phyloP scores from a whole-genome alignment of 1,140 invertebrate genomes.

The Penaeus japonicus region DNA sequence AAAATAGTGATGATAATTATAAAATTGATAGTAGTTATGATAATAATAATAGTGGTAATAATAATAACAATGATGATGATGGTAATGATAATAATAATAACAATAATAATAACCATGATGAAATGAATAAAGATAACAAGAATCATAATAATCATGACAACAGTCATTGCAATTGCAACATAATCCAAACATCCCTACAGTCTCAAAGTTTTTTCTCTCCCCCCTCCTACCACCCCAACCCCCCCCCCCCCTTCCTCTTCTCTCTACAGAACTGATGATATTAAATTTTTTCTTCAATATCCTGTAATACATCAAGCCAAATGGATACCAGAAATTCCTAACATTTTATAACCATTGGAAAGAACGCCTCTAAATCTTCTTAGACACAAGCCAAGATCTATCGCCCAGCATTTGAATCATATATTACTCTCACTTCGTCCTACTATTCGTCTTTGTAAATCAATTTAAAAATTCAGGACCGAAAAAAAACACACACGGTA shows the following conservation, averaged over 20 bases:
- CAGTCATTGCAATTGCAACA: too few relatives aligned
- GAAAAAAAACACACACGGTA: not conserved
- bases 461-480: constrained; percentile 52
- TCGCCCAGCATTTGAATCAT: constrained; percentile 53
- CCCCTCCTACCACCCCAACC: too few relatives aligned
- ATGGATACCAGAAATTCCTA: constrained; percentile 55
- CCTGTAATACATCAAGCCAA: constrained; percentile 47
- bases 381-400: constrained; percentile 51
- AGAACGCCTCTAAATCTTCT: constrained; percentile 54
- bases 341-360: constrained; percentile 56
- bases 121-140: too few relatives aligned
- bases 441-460: constrained; percentile 52
- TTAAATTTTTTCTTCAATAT: constrained; percentile 43
- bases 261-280: constrained; percentile 16
- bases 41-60: too few relatives aligned
- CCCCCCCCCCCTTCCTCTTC: not conserved
- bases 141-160: too few relatives aligned
- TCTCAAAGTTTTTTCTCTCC: too few relatives aligned
- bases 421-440: constrained; percentile 38
- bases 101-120: too few relatives aligned
- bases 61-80: too few relatives aligned
- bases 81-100: too few relatives aligned
- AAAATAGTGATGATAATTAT: too few relatives aligned
- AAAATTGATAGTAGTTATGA: too few relatives aligned
- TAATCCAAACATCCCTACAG: too few relatives aligned